phyloP scores from a whole-genome alignment of 2,797 vertebrate species.

The Cirrhinus molitorella region DNA sequence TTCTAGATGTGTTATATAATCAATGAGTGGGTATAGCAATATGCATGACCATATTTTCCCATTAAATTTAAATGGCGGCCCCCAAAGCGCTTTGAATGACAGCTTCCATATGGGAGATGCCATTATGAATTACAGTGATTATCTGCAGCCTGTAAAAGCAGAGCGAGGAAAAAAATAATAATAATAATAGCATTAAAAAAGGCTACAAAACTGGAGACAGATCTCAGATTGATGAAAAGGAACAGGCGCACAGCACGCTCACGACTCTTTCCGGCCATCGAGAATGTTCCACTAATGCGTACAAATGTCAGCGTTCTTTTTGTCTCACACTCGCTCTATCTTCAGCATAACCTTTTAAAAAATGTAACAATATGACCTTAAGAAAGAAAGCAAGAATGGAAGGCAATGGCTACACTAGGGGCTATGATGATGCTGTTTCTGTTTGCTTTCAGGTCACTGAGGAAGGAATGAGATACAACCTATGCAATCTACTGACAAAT shows the following conservation, averaged over 20 bases:
- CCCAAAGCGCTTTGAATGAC: constrained; percentile 52
- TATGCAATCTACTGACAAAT: constrained; percentile 70
- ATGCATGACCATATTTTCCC: constrained; percentile 48
- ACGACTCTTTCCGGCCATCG: constrained; percentile 28
- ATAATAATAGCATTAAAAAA: constrained; percentile 36
- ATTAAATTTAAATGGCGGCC: constrained; percentile 49
- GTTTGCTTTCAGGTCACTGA: constrained; percentile 34
- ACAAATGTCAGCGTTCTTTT: constrained; percentile 64
- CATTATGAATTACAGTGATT: constrained; percentile 55
- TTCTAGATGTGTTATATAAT: constrained; percentile 43
- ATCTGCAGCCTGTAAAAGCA: constrained; percentile 51
- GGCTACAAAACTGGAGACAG: constrained; percentile 35
- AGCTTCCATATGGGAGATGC: constrained; percentile 52
- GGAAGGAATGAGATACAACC: constrained; percentile 56
- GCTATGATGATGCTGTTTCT: constrained; percentile 36
- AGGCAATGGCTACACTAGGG: constrained; percentile 40
- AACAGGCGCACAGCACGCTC: not conserved
- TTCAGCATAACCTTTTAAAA: constrained; percentile 67
- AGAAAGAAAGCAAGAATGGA: constrained; percentile 45
- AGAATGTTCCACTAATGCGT: constrained; percentile 60
- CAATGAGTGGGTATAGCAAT: constrained; percentile 44
- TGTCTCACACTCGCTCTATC: constrained; percentile 53
- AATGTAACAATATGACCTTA: constrained; percentile 67
- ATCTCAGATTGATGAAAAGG: constrained; percentile 42
- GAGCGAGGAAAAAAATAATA: constrained; percentile 6